phyloP scores from a whole-genome alignment of 2,888 invertebrate species.

The Phlogophora meticulosa region DNA sequence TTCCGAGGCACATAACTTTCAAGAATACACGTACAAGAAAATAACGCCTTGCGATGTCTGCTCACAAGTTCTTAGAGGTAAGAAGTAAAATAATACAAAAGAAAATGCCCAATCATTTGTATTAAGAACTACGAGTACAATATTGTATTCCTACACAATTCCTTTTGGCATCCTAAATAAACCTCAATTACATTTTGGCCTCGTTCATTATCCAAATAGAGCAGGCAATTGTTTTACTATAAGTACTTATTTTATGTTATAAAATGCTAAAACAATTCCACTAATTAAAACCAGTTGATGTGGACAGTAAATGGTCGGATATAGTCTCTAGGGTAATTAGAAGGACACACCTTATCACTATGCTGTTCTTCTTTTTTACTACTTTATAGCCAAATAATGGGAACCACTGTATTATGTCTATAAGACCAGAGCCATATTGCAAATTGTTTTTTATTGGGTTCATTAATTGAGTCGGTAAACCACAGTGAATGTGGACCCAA shows the following conservation, averaged over 20 bases:
- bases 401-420: neutral
- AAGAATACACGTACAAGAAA: conserved; percentile 98
- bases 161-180: neutral
- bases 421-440: conserved; percentile 18
- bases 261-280: conserved; percentile 33
- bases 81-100: conserved; percentile 20
- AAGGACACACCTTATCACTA: conserved; percentile 39
- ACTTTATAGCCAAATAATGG: neutral
- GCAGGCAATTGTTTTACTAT: conserved; percentile 5
- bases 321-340: conserved; percentile 36
- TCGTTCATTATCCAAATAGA: conserved; percentile 19
- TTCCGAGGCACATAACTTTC: conserved; percentile 95
- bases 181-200: conserved; percentile 9
- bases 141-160: neutral
- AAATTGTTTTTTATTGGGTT: conserved; percentile 46
- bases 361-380: conserved; percentile 10
- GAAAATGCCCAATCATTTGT: neutral
- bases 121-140: neutral
- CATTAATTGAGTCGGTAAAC: conserved; percentile 18
- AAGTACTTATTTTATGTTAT: conserved; percentile 12
- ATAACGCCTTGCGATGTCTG: conserved; percentile 98
- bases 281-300: conserved; percentile 45
- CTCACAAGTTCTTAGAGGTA: conserved; percentile 97
- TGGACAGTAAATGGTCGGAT: conserved; percentile 20
- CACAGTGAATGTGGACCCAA: conserved; percentile 17